phyloP scores from a whole-genome alignment of 2,113 vertebrate species.

The Scomber scombrus region DNA sequence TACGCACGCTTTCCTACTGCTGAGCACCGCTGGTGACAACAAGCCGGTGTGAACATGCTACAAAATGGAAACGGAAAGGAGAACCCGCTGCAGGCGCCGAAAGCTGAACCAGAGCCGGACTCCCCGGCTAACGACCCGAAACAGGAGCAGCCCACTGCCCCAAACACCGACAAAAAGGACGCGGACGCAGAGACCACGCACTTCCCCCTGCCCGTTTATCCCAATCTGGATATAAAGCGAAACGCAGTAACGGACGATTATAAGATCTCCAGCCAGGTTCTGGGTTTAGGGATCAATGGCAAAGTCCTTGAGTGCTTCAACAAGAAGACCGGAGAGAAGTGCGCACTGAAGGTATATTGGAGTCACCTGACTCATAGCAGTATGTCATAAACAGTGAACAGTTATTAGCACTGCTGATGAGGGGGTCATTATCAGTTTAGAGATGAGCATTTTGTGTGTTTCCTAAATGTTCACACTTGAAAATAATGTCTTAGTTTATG shows the following conservation, averaged over 20 bases:
- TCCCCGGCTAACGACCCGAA: neutral
- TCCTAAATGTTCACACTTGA: too few species aligned
- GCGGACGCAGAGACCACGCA: slow-evolving; percentile 54
- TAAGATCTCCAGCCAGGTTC: slow-evolving; percentile 93
- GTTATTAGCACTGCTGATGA: too few species aligned
- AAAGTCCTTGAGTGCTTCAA: slow-evolving; percentile 95
- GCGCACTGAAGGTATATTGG: slow-evolving; percentile 93
- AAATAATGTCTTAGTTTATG: too few species aligned
- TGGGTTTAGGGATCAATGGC: slow-evolving; percentile 97
- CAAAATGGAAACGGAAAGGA: slow-evolving; percentile 81
- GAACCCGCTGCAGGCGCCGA: slow-evolving; percentile 50
- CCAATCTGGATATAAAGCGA: slow-evolving; percentile 92
- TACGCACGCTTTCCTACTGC: neutral
- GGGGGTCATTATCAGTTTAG: too few species aligned
- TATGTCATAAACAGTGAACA: neutral
- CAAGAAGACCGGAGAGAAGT: slow-evolving; percentile 92
- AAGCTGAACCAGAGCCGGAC: slow-evolving; percentile 58
- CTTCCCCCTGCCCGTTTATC: slow-evolving; percentile 77
- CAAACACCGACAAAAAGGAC: slow-evolving; percentile 9
- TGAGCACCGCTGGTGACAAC: slow-evolving; percentile 2
- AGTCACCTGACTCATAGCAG: slow-evolving; percentile 19
- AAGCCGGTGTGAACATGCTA: slow-evolving; percentile 76
- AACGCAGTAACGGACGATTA: slow-evolving; percentile 97
- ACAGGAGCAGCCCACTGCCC: neutral
- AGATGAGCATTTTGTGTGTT: too few species aligned